phyloP scores from a whole-genome alignment of 2,888 invertebrate genomes.

The Mesochorus sp. region DNA sequence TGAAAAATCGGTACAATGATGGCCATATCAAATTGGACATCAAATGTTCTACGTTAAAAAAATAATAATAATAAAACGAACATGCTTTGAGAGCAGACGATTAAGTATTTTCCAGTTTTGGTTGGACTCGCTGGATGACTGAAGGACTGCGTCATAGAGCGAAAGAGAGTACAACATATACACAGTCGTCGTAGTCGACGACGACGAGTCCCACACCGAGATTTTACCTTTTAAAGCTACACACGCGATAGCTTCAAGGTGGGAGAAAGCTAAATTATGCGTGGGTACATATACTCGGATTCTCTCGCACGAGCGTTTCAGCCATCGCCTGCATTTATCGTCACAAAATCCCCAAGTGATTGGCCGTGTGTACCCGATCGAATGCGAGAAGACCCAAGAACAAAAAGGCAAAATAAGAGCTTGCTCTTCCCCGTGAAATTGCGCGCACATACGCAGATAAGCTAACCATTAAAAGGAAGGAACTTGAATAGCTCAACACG shows the following conservation, averaged over 20 bases:
- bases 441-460: no score
- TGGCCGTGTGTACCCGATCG: constrained; percentile 49
- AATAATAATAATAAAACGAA: neutral
- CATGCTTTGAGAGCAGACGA: neutral
- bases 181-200: constrained; percentile 10
- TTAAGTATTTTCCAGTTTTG: constrained; percentile 47
- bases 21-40: no score
- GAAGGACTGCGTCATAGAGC: constrained; percentile 48
- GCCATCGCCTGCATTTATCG: constrained; percentile 41
- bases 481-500: no score
- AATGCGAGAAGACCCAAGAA: neutral
- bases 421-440: constrained; percentile 6
- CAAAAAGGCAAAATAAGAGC: constrained; percentile 12
- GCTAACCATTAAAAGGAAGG: no score
- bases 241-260: constrained; percentile 21
- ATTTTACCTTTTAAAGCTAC: constrained; percentile 69
- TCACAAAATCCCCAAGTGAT: constrained; percentile 41
- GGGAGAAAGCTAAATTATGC: constrained; percentile 64
- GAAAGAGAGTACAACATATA: constrained; percentile 1
- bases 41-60: no score
- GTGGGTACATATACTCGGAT: constrained; percentile 61
- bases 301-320: constrained; percentile 33
- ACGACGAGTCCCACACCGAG: constrained; percentile 52
- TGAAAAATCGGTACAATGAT: no score
- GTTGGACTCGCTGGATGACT: constrained; percentile 37